Base-by-base conservation (phyloP, 2,797 vertebrate genomes). In the Tadarida brasiliensis region DNA sequence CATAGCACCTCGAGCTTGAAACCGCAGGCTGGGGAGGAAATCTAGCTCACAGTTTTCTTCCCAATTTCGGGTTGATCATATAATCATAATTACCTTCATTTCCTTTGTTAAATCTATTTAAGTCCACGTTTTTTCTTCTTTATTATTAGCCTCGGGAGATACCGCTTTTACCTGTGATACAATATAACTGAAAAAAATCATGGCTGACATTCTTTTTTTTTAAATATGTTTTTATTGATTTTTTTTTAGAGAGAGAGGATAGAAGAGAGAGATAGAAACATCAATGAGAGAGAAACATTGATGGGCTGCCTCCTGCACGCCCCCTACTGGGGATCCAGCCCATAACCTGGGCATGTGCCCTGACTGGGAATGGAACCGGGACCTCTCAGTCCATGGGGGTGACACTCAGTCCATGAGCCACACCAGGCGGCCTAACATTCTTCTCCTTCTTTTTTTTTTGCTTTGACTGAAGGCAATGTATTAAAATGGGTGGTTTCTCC, bases 21-120 rank as follows among this genome's bases (percentile, higher is more conserved):
- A 63, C 19, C 35, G 33, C 24, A 19, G 11, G 26, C 11, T 17
- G 11, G 56, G 61, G 67, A 86, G 71, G 87, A 76, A 35, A 68
- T 68, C 49, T 47, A 65, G 24, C 77, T 67, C 59, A n/a, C 19
- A 35, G 7, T 16, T 67, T 93, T 83, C 51, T 77, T 74, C 44
- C 35, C 73, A 95, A 39, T 87, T 94, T 81, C 19, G 44, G 11
- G 3, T 22, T 85, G 77, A 35, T 92, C 16, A n/a, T 76, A 35
- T n/a, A 19, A 33, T 73, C 22, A 80, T n/a, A 87, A 86, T 93
- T 74, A 73, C 17, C 86, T 94, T 67, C 44, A 63, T 90, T 95
- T 85, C 82, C 28, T 57, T 96, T 86, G 54, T 85, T 67, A 78
- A 86, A 70, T 95, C 5, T 14, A 17, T 56, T 91, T 82, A 85